Conservation (phyloP, 2,797 vertebrate species). For the Hafferia zeledoni region DNA sequence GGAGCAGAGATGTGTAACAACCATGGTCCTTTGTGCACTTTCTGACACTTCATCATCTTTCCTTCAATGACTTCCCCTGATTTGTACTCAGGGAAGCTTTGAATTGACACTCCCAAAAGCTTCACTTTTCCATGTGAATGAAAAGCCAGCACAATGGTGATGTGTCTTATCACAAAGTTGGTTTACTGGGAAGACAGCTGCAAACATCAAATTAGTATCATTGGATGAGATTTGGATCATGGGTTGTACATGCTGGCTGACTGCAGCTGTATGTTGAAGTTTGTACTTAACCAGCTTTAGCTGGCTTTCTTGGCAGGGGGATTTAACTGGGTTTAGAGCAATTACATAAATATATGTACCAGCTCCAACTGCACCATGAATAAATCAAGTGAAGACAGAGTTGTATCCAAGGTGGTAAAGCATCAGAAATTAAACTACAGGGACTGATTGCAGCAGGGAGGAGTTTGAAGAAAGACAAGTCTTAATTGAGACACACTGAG, state of each 20-base stretch:
- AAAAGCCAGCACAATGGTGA: not conserved
- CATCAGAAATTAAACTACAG: not conserved
- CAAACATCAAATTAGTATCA: not conserved
- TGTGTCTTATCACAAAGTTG: not conserved
- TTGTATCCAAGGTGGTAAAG: not conserved
- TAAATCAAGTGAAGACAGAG: not conserved
- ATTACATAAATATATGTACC: not conserved
- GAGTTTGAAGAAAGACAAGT: not conserved
- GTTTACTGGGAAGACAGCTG: not conserved
- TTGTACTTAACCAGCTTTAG: not conserved
- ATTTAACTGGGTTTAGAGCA: conserved; percentile 3
- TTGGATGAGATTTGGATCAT: not conserved
- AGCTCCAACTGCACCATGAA: not conserved
- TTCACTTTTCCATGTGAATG: not conserved
- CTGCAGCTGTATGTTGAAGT: not conserved
- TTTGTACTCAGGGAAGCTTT: not conserved
- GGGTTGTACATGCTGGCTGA: not conserved
- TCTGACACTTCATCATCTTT: not conserved
- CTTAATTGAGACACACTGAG: not conserved
- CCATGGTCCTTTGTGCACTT: not conserved
- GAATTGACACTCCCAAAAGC: not conserved
- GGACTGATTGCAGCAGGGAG: not conserved
- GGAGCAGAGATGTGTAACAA: not conserved
- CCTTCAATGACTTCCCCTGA: not conserved
- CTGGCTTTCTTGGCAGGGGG: not conserved